Base-by-base conservation (phyloP, 1,140 invertebrate genomes). In the Leptopilina clavipes region DNA sequence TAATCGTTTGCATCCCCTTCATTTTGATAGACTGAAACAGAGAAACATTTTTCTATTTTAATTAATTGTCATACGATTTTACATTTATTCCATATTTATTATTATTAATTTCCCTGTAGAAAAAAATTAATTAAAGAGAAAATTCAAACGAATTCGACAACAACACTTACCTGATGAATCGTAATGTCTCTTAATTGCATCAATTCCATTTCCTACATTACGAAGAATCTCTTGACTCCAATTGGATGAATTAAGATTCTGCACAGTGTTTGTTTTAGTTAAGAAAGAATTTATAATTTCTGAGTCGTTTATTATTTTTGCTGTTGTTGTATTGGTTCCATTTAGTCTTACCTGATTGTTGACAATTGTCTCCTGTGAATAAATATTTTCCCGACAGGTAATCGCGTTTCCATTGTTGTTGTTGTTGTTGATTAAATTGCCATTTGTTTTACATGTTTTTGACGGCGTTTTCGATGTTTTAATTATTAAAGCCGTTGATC, bases 1-100 rank as follows among this genome's bases (percentile, higher is more conserved):
- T 95, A 95, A 81, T 94, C 93, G 84, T 91, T 92, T 70, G 83
- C 19, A 54, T 90, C 88, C 45, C 85, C 86, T 70, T 89, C 87
- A 74, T 86, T 85, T 52, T 87, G 86, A 19, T 85, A 87, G 59
- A 88, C 90, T 90, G 86, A 72, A 89, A 89, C 82, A 87, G 70
- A 81, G 73, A 73, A 18, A 73, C 11, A 25, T 12, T 1, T 19
- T 48, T n/a, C n/a, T n/a, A n/a, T 48, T 48, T 48, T 48, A 2
- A 31, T 31, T n/a, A 48, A 48, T 8, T 40, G 25, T 14, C 43
- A 48, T 14, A 48, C 5, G 1, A 48, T 17, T 52, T 52, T 12
- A 3, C n/a, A 17, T 2, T 17, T 17, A 31, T 52, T n/a, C 8
- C n/a, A 52, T n/a, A n/a, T n/a, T n/a, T n/a, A n/a, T n/a, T n/a